Base-by-base conservation (phyloP, 2,888 invertebrate genomes). In the Oscheius sp. region DNA sequence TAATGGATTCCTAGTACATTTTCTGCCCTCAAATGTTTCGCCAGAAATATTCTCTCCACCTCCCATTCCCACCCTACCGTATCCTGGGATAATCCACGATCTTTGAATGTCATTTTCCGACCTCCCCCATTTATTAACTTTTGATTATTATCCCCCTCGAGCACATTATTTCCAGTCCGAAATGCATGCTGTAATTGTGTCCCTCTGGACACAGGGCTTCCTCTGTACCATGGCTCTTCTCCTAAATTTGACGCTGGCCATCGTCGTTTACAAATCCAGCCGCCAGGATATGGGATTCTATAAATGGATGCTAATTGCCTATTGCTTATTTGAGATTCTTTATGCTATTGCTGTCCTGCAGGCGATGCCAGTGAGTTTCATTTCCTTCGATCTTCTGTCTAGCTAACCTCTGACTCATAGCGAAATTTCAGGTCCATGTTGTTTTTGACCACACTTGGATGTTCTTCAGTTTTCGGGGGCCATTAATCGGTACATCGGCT, bases 401-500 rank as follows among this genome's bases (percentile, higher is more conserved):
- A n/a, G 3, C 21, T 56, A 6, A 7, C 56, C 27, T 6, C 16
- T 49, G 13, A 49, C 23, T 56, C 56, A 16, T 27, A 46, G 45
- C 43, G 7, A 12, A 1, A 18, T 25, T 52, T 52, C 35, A 66
- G 66, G 49, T 66, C 21, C 66, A 66, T 35, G 66, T 66, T 27
- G 66, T 66, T 35, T 66, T 29, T 29, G 49, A 49, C n/a, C 66
- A 52, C 35, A 66, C 66, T 27, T 66, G 66, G 66, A 66, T 66
- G 12, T 66, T 66, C 66, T 66, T 66, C 35, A 52, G 52, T 27
- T 66, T 66, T 18, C 66, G 52, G 12, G 66, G 66, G 23, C 66
- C 66, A 7, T 27, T 66, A 29, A 66, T 66, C 29, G 66, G 66
- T 2, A 66, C 66, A 12, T 52, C 66, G 9, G 52, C 27, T 18